A percentile compares a stretch with the other conserved stretches of the same genome.
Evolutionary conservation across 2,888 invertebrate species (phyloP).

Genomic region (Caenorhabditis sp.): DNA sequence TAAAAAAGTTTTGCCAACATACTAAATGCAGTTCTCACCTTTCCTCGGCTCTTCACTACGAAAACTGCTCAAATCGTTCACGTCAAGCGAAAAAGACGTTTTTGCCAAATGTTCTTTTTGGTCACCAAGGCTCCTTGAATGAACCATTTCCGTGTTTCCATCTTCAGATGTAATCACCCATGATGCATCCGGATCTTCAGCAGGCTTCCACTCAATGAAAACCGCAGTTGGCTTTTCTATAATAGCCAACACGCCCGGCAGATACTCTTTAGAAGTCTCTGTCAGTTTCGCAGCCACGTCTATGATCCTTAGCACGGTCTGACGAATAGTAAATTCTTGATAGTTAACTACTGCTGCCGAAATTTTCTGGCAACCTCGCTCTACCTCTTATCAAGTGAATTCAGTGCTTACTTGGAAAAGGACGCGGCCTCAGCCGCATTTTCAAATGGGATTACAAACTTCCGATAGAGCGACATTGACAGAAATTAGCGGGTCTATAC

Average conservation of each 20-base stretch:
- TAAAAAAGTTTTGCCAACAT: background rate
- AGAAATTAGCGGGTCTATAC: too few species aligned
- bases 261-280: conserved; percentile 57
- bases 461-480: too few species aligned
- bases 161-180: conserved; percentile 67
- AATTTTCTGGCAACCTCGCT: too few species aligned
- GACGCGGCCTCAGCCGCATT: too few species aligned
- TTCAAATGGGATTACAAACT: too few species aligned
- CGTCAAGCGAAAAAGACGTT: conserved; percentile 72
- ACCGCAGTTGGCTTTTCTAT: conserved; percentile 75
- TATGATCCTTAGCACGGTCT: conserved; percentile 53
- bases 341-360: too few species aligned
- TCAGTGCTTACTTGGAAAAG: too few species aligned
- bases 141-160: conserved; percentile 31
- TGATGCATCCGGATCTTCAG: conserved; percentile 61
- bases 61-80: conserved; percentile 76
- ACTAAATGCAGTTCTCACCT: conserved; percentile 36
- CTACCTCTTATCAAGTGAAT: too few species aligned
- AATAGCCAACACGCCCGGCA: conserved; percentile 68
- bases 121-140: conserved; percentile 30
- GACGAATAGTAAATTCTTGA: too few species aligned
- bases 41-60: conserved; percentile 69
- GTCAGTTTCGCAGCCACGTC: conserved; percentile 62
- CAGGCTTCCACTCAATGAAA: conserved; percentile 77
- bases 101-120: conserved; percentile 22